Base-by-base conservation (phyloP, 2,113 vertebrate species). In the Guaruba guarouba region DNA sequence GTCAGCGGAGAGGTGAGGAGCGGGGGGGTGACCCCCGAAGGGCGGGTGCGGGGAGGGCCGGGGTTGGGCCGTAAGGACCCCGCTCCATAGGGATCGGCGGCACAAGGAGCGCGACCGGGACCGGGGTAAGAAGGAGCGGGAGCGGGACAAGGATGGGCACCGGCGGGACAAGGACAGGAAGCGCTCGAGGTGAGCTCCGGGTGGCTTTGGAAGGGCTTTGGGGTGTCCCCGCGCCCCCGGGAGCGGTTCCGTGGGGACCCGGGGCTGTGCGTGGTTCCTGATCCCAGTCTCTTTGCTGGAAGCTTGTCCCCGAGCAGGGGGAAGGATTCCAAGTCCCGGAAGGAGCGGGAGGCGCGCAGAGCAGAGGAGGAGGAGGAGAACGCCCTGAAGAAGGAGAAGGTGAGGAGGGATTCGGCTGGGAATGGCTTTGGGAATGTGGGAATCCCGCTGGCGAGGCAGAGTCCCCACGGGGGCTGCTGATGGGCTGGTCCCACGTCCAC, bases 331-430 rank as follows among this genome's bases (percentile, higher is more conserved):
- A 99, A 98, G 94, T 46, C 98, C 57, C 99, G 99, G 93, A 98
- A 98, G 93, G 99, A 99, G 13, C 98, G 98, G 93, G 99, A 99
- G 63, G 93, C 97, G 3, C 99, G 98, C 95, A 98, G 98, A 33
- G 96, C 96, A 7, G 99, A 99, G 81, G 99, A 99, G 41, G 99
- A 99, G 12, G 99, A 99, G 23, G 98, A 99, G 14, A 98, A 99
- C 22, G 98, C 97, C 13, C 35, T 96, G 91, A 99, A 98, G 88
- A 99, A 99, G 88, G 98, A 98, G 23, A 99, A 99, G 98, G 98
- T 98, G 88, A 73, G 86, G 66, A 46, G 5, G 23, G 9, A 3
- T 7, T 67, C 2, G 17, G 19, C 11, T 64, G 52, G 57, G 37
- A n/a, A 17, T 2, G 5, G 41, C 6, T 83, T 39, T 1, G 4